Conservation (phyloP, 1,140 invertebrate species). For the Cardiocondyla obscurior region DNA sequence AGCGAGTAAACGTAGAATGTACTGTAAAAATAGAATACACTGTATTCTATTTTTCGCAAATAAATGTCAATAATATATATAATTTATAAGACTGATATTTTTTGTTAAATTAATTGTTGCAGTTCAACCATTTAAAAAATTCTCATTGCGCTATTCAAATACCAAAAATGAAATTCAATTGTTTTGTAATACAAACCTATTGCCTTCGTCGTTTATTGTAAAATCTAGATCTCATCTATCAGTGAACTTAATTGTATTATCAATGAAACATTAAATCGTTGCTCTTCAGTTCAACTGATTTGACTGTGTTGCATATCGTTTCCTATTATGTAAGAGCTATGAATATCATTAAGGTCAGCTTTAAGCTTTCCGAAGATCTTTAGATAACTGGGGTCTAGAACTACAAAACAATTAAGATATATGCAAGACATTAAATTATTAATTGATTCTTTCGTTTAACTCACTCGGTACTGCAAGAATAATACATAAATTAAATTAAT, state of each 20-base stretch:
- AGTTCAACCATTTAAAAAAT: background rate
- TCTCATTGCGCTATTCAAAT: background rate
- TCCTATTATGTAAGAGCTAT: background rate
- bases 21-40: too few relatives aligned
- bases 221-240: background rate
- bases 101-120: too few relatives aligned
- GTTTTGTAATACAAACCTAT: background rate
- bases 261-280: background rate
- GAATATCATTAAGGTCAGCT: constrained; percentile 4
- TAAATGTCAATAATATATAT: too few relatives aligned
- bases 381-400: background rate
- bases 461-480: too few relatives aligned
- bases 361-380: background rate
- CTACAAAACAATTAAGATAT: background rate
- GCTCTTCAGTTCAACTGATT: background rate
- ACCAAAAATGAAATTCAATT: background rate
- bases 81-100: too few relatives aligned
- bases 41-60: too few relatives aligned
- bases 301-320: background rate
- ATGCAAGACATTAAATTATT: background rate
- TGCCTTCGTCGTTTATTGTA: background rate
- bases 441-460: too few relatives aligned
- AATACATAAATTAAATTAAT: too few relatives aligned
- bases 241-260: background rate
- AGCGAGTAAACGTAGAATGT: background rate